phyloP scores from a whole-genome alignment of 2,888 invertebrate genomes.

The Cerceris rybyensis region DNA sequence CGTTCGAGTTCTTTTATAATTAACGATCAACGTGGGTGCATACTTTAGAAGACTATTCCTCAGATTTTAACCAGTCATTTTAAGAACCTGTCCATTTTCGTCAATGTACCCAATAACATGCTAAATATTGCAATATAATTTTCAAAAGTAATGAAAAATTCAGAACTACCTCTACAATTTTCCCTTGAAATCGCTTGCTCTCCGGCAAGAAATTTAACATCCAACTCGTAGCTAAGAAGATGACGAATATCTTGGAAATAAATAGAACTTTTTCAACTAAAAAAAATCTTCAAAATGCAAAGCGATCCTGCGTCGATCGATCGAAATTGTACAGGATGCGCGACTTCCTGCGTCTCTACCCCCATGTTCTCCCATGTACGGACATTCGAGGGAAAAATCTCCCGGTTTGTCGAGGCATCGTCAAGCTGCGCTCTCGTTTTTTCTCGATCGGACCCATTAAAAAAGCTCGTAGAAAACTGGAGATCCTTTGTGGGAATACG shows the following conservation, averaged over 20 bases:
- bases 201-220: no score
- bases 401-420: conserved; percentile 60
- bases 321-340: conserved; percentile 66
- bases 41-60: neutral
- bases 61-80: no score
- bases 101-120: no score
- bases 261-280: no score
- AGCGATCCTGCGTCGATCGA: conserved; percentile 32
- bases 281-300: no score
- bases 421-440: conserved; percentile 67
- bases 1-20: neutral
- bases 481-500: conserved; percentile 48
- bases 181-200: no score
- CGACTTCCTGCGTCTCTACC: conserved; percentile 71
- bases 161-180: no score
- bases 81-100: no score
- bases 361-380: conserved; percentile 52
- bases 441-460: conserved; percentile 50
- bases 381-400: conserved; percentile 59
- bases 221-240: no score
- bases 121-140: no score
- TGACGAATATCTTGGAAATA: no score
- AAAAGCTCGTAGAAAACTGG: conserved; percentile 64
- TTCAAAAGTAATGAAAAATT: no score
- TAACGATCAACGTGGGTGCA: neutral